Percentiles rank a stretch among this genome's conserved stretches.
Conservation (phyloP, 2,113 vertebrate species). For the Neodontobutis hainanensis region DNA sequence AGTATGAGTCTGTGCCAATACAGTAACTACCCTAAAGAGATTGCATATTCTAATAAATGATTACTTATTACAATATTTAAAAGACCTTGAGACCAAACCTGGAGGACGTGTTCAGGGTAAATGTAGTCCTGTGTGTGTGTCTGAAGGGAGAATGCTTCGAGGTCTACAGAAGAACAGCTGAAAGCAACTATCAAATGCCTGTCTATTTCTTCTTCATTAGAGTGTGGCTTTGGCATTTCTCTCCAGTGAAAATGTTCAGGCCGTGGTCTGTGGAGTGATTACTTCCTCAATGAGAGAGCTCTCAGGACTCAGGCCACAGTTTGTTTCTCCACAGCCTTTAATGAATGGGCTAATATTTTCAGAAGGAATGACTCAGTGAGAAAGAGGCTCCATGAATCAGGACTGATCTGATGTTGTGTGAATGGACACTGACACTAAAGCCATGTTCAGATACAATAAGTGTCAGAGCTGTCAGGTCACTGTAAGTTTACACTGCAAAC, state of each 20-base stretch:
- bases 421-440: too few relatives aligned
- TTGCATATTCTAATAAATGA: too few relatives aligned
- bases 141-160: conserved; percentile 7
- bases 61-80: too few relatives aligned
- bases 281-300: conserved; percentile 33
- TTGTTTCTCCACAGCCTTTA: conserved; percentile 58
- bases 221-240: conserved; percentile 33
- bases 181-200: conserved; percentile 52
- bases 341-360: conserved; percentile 11
- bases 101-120: too few relatives aligned
- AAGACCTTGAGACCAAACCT: too few relatives aligned
- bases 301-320: conserved; percentile 33
- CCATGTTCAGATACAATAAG: too few relatives aligned
- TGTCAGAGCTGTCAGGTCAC: too few relatives aligned
- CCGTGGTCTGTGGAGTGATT: conserved; percentile 41
- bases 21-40: too few relatives aligned
- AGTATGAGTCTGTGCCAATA: too few relatives aligned
- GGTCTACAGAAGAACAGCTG: conserved; percentile 43
- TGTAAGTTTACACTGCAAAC: too few relatives aligned
- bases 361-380: not conserved
- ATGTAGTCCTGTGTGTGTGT: too few relatives aligned
- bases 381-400: not conserved
- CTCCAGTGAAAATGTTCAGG: conserved; percentile 41
- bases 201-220: conserved; percentile 36
- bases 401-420: too few relatives aligned